These are phyloP conservation scores for Paracyclopina nana DNA, from an alignment of 1,140 invertebrate species.

Conservation along the genomic window DNA sequence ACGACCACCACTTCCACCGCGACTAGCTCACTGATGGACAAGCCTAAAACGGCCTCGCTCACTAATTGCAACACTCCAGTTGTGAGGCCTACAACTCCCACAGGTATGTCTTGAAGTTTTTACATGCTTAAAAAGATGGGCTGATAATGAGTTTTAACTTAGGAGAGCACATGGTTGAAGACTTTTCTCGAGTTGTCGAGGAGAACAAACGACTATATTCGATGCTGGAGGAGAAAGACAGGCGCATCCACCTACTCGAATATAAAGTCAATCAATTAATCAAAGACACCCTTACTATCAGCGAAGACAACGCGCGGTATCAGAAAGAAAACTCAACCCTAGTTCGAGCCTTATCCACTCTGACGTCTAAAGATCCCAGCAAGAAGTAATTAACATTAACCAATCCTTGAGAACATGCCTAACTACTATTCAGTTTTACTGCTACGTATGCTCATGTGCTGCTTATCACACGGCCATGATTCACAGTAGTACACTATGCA, in stretches of 20 bases:
- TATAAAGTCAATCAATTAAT: conserved; percentile 7
- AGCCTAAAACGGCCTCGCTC: conserved; percentile 20
- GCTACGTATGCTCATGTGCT: no score
- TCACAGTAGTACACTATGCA: no score
- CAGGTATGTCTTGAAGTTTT: not conserved
- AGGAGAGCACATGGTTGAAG: not conserved
- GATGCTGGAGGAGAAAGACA: conserved; percentile 35
- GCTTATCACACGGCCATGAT: no score
- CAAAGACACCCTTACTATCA: no score
- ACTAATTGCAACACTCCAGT: conserved; percentile 25
- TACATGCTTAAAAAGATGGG: not conserved
- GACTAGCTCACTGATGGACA: conserved; percentile 8
- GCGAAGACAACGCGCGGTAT: no score
- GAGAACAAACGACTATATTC: conserved; percentile 34
- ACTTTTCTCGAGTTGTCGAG: conserved; percentile 25
- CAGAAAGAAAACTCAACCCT: no score
- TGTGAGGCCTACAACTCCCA: not conserved
- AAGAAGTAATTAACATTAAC: no score
- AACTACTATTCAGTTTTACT: no score
- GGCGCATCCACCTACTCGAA: conserved; percentile 34
- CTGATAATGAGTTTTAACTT: not conserved
- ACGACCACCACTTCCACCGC: conserved; percentile 21
- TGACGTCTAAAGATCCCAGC: no score
- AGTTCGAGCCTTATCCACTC: no score
- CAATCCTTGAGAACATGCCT: no score